Percentiles rank a stretch among this genome's conserved stretches.
phyloP scores from a whole-genome alignment of 2,888 invertebrate species.

The Serripes groenlandicus region DNA sequence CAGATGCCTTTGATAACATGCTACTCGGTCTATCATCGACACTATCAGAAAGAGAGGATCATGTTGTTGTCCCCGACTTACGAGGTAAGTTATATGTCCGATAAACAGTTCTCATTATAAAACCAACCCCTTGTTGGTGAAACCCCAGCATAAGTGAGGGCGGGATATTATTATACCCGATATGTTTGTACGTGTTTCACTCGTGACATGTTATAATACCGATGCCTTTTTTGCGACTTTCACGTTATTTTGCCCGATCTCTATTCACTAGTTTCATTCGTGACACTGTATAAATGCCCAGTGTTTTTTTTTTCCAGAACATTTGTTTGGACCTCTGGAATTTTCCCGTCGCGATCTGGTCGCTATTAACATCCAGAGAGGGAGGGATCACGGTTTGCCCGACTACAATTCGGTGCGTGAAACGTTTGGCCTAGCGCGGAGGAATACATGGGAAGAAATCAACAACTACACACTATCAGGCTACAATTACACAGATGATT shows the following conservation, averaged over 20 bases:
- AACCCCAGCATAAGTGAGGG: too few species aligned
- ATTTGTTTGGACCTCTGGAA: constrained; percentile 94
- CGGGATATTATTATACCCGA: too few species aligned
- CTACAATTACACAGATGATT: constrained; percentile 28
- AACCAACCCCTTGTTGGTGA: too few species aligned
- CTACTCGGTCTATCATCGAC: constrained; percentile 98
- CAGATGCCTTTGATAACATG: constrained; percentile 93
- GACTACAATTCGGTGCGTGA: constrained; percentile 89
- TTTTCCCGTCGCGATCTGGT: constrained; percentile 98
- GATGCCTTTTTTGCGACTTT: too few species aligned
- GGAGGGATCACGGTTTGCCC: constrained; percentile 95
- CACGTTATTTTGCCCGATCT: too few species aligned
- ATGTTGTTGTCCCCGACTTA: constrained; percentile 97
- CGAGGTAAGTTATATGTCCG: constrained; percentile 88
- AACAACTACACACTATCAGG: constrained; percentile 31
- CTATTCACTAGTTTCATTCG: too few species aligned
- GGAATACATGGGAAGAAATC: constrained; percentile 68
- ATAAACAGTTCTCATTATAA: too few species aligned
- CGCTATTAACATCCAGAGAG: constrained; percentile 98
- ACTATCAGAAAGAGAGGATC: constrained; percentile 97
- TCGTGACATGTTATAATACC: too few species aligned
- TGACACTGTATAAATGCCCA: too few species aligned
- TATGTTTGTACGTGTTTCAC: too few species aligned
- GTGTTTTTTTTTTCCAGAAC: constrained; percentile 74
- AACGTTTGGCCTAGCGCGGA: constrained; percentile 86